phyloP scores from a whole-genome alignment of 2,888 invertebrate species.

The Iphiclides podalirius region DNA sequence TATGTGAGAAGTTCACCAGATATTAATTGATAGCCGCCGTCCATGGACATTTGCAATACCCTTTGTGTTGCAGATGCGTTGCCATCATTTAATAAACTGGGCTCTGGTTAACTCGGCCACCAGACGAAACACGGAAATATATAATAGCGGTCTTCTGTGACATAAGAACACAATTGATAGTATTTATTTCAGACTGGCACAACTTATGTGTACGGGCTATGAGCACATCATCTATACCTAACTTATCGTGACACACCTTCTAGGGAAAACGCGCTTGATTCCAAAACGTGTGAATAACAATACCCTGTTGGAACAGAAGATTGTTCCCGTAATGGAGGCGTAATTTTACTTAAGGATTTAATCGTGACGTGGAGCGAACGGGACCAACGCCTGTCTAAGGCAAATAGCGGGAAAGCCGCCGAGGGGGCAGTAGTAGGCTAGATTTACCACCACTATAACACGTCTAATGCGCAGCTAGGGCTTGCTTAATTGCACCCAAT shows the following conservation, averaged over 20 bases:
- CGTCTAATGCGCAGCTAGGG: neutral
- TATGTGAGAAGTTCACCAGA: too few species aligned
- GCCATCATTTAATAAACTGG: too few species aligned
- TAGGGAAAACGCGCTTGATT: conserved; percentile 4
- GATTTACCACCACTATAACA: neutral
- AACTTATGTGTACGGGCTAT: too few species aligned
- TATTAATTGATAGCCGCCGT: neutral
- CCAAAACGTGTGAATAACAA: conserved; percentile 9
- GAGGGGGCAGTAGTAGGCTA: neutral
- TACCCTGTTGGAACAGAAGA: neutral
- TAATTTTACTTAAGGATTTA: conserved; percentile 17
- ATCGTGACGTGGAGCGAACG: conserved; percentile 11
- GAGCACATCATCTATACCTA: neutral
- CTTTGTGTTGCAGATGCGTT: too few species aligned
- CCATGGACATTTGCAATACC: too few species aligned
- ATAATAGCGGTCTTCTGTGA: too few species aligned
- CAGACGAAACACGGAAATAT: too few species aligned
- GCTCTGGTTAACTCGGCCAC: too few species aligned
- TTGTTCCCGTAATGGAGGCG: conserved; percentile 13
- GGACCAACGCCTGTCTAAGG: neutral
- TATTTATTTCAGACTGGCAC: too few species aligned
- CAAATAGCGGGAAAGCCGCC: neutral
- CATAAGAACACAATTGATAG: too few species aligned
- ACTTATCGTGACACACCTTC: conserved; percentile 5
- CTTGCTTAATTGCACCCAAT: neutral